Evolutionary conservation across 2,113 vertebrate genomes (phyloP).

Genomic region (Machaerirhynchus nigripectus): DNA sequence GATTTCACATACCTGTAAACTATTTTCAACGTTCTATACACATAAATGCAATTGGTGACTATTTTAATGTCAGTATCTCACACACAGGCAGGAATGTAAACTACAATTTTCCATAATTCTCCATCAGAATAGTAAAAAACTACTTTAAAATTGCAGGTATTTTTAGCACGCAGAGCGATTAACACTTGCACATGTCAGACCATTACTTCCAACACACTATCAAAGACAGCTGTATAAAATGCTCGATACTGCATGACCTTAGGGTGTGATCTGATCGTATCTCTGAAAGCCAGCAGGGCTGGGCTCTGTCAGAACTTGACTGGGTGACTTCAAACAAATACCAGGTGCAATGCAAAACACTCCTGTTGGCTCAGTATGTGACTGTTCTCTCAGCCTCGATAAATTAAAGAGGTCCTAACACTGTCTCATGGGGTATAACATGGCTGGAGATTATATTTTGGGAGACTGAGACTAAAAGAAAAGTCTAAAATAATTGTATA

Average conservation of each 20-base stretch:
- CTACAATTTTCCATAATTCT: neutral
- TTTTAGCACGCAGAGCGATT: neutral
- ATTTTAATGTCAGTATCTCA: neutral
- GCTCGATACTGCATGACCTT: neutral
- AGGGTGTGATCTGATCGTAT: slow-evolving; percentile 15
- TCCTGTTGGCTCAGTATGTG: neutral
- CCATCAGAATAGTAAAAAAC: neutral
- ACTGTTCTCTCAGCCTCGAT: neutral
- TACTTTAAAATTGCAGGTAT: neutral
- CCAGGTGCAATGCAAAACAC: slow-evolving; percentile 33
- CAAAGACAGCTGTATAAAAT: neutral
- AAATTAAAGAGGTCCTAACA: slow-evolving; percentile 32
- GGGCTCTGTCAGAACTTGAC: slow-evolving; percentile 44
- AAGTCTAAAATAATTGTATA: neutral
- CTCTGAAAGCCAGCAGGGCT: neutral
- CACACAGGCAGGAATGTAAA: neutral
- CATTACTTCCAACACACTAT: neutral
- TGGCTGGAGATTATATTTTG: neutral
- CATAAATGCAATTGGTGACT: neutral
- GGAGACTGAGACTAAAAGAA: neutral
- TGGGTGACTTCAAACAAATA: slow-evolving; percentile 49
- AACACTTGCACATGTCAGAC: neutral
- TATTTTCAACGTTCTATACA: neutral
- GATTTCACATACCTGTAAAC: neutral
- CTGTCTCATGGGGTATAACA: neutral